Conservation (phyloP, 2,888 invertebrate species). For the Coleophora flavipennella region DNA sequence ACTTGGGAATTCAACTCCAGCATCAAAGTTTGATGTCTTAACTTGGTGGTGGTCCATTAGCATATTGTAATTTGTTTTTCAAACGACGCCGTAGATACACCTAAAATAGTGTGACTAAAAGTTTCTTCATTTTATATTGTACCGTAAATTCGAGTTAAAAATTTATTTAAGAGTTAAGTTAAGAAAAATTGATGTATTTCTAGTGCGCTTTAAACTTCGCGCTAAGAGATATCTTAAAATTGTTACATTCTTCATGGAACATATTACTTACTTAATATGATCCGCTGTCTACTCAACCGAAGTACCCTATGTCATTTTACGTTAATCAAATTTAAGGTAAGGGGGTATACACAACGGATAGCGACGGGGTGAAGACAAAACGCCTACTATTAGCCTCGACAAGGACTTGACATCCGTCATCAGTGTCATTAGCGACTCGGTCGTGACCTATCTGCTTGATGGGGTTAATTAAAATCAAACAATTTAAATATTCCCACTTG, state of each 20-base stretch:
- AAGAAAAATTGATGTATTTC: no score
- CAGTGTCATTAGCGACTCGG: conserved; percentile 32
- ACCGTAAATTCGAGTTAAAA: no score
- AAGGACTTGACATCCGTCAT: conserved; percentile 48
- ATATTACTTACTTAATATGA: no score
- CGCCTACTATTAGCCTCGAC: conserved; percentile 47
- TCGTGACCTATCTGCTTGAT: conserved; percentile 25
- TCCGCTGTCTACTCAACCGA: no score
- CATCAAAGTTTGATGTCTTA: conserved; percentile 66
- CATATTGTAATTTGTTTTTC: conserved; percentile 55
- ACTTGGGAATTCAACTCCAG: conserved; percentile 46
- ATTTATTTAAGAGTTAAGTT: no score
- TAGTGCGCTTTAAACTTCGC: no score
- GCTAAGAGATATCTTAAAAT: no score
- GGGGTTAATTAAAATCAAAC: conserved; percentile 65
- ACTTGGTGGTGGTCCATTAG: conserved; percentile 30
- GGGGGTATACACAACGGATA: no score
- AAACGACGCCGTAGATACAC: neutral
- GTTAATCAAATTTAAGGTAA: no score
- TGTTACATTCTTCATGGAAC: no score
- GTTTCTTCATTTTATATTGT: neutral
- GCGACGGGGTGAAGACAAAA: conserved; percentile 33
- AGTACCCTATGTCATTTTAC: no score
- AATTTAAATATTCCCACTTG: conserved; percentile 29
- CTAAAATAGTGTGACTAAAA: neutral